Percentiles rank a stretch among this genome's conserved stretches.
These are phyloP conservation scores for Brachionus koreanus DNA, from an alignment of 1,140 invertebrate species.

Conservation along the genomic window DNA sequence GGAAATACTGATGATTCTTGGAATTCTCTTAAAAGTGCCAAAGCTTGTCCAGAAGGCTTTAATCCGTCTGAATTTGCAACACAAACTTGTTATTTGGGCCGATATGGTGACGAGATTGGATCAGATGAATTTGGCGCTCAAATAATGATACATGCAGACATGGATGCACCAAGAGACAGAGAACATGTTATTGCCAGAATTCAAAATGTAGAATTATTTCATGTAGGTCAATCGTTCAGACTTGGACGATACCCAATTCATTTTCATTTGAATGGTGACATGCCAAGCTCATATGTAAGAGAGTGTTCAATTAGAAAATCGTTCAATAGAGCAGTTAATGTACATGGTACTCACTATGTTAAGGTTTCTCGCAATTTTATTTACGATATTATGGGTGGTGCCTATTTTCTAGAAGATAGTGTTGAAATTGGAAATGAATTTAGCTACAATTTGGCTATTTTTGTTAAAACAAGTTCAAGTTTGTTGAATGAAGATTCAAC, in stretches of 20 bases:
- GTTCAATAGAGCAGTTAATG: conserved; percentile 57
- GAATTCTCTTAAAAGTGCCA: conserved; percentile 45
- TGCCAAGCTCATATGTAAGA: conserved; percentile 52
- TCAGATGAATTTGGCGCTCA: conserved; percentile 53
- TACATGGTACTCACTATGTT: conserved; percentile 50
- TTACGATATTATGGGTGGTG: conserved; percentile 53
- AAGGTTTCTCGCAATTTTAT: conserved; percentile 47
- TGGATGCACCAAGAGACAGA: not conserved
- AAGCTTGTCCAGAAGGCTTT: conserved; percentile 53
- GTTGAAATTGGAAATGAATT: conserved; percentile 54
- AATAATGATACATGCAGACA: conserved; percentile 50
- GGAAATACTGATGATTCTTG: conserved; percentile 47
- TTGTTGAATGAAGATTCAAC: conserved; percentile 57
- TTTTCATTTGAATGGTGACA: conserved; percentile 54
- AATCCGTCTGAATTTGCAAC: conserved; percentile 53
- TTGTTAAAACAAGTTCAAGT: conserved; percentile 52
- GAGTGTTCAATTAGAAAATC: conserved; percentile 52
- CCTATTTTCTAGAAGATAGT: conserved; percentile 57
- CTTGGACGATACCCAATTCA: conserved; percentile 57
- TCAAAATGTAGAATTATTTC: conserved; percentile 45
- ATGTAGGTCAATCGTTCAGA: conserved; percentile 55
- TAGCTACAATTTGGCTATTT: conserved; percentile 53
- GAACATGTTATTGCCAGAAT: conserved; percentile 3
- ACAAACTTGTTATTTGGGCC: conserved; percentile 54
- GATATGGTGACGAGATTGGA: conserved; percentile 52